A percentile compares a stretch with the other conserved stretches of the same genome.
These are phyloP conservation scores for Drosophila ustulata DNA, from an alignment of 2,888 invertebrate genomes.

Conservation along the genomic window DNA sequence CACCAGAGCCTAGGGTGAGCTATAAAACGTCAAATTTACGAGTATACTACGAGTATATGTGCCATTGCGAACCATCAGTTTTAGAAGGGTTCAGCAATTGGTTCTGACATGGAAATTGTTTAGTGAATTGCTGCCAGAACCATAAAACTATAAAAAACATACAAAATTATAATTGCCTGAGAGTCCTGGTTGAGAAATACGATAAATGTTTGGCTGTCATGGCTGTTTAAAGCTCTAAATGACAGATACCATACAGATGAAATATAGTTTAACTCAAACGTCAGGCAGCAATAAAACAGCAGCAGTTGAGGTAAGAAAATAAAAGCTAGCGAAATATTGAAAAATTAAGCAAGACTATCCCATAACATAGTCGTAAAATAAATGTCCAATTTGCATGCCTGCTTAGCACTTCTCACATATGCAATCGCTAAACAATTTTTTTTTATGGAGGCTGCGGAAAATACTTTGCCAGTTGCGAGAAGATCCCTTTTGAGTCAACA, in stretches of 20 bases:
- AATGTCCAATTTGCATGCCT: not conserved
- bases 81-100: constrained; percentile 30
- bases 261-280: not conserved
- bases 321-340: not conserved
- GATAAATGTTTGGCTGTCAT: too few relatives aligned
- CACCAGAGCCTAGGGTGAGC: constrained; percentile 34
- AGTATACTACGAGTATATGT: constrained; percentile 7
- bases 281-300: not conserved
- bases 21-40: constrained; percentile 31
- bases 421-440: not conserved
- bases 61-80: constrained; percentile 7
- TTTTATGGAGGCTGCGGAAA: not conserved
- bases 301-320: not conserved
- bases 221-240: not conserved
- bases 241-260: not conserved
- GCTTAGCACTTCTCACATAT: constrained; percentile 1
- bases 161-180: constrained; percentile 13
- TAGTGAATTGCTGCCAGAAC: constrained; percentile 19
- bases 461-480: not conserved
- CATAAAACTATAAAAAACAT: constrained; percentile 26
- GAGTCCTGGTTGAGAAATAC: not conserved
- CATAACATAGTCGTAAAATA: not conserved
- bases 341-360: not conserved
- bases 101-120: constrained; percentile 15
- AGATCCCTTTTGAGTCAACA: constrained; percentile 13